These are phyloP conservation scores for Neria commutata DNA, from an alignment of 2,888 invertebrate species.

Conservation along the genomic window DNA sequence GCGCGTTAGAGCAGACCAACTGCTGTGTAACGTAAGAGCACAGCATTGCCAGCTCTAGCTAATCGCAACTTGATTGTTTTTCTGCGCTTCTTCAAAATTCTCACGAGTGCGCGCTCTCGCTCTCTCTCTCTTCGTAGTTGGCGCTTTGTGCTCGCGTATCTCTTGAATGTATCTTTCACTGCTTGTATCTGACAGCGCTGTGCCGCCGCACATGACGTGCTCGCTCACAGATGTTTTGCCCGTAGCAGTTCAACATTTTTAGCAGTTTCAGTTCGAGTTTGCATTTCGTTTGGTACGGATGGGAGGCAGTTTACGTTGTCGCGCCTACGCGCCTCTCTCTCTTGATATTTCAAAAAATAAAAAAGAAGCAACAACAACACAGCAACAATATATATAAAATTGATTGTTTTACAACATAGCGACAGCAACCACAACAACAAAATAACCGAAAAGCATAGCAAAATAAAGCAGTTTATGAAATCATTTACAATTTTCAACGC, in stretches of 20 bases:
- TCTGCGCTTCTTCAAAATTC: too few species aligned
- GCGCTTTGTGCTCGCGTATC: not conserved
- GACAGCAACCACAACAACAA: constrained; percentile 23
- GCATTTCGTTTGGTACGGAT: constrained; percentile 60
- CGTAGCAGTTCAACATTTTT: not conserved
- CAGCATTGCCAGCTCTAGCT: not conserved
- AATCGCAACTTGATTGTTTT: too few species aligned
- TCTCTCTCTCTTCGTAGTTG: not conserved
- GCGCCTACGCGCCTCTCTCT: constrained; percentile 44
- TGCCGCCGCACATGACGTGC: constrained; percentile 37
- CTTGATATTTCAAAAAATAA: constrained; percentile 5
- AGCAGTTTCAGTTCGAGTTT: constrained; percentile 58
- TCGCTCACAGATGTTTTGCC: constrained; percentile 13
- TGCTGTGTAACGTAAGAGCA: not conserved
- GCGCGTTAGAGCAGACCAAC: not conserved
- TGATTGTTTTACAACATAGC: too few species aligned
- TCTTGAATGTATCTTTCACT: not conserved
- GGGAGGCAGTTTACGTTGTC: constrained; percentile 44
- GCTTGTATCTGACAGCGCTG: too few species aligned
- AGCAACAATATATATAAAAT: constrained; percentile 5
- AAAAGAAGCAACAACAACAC: constrained; percentile 18
- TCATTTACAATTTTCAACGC: too few species aligned
- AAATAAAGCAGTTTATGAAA: constrained; percentile 23
- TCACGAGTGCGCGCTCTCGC: not conserved
- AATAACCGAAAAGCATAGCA: not conserved